Base-by-base conservation (phyloP, 2,888 invertebrate genomes). In the Pelosia muscerda region DNA sequence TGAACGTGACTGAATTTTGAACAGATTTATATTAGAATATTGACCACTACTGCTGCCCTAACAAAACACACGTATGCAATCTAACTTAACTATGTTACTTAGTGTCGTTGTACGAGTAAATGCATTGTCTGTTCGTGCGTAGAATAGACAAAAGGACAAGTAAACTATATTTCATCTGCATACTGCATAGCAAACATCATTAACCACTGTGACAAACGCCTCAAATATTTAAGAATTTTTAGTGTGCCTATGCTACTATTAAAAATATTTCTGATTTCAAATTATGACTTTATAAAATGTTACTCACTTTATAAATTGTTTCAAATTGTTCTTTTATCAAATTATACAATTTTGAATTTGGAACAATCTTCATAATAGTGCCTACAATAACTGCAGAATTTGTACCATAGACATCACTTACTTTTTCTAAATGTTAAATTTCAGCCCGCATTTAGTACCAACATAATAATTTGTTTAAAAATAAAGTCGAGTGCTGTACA, bases 201-300 rank as follows among this genome's bases (percentile, higher is more conserved):
- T 77, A 74, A 74, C 75, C 75, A 67, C 55, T 60, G 64, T 82
- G 82, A 82, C 75, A 81, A 77, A 81, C 56, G 59, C 56, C 1
- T 55, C 60, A 72, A 74, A 78, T 70, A 81, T 79, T 59, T 66
- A 3, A 38, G 38, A 38, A 38, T 38, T 38, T 38, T 15, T 13
- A 38, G 2, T 38, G 15, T 15, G n/a, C n/a, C n/a, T n/a, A 15
- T 38, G 15, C 38, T 15, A 38, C 38, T 38, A 4, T 15, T 38
- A 38, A 15, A 15, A 11, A 11, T 15, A 15, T 38, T 28, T 28
- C 28, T 28, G 6, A 28, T 9, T 38, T 38, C 2, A 15, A n/a
- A n/a, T n/a, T n/a, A n/a, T n/a, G n/a, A n/a, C n/a, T n/a, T n/a
- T n/a, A n/a, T n/a, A n/a, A n/a, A n/a, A n/a, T n/a, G n/a, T n/a